phyloP scores from a whole-genome alignment of 2,113 vertebrate genomes.

The Galbula dea region DNA sequence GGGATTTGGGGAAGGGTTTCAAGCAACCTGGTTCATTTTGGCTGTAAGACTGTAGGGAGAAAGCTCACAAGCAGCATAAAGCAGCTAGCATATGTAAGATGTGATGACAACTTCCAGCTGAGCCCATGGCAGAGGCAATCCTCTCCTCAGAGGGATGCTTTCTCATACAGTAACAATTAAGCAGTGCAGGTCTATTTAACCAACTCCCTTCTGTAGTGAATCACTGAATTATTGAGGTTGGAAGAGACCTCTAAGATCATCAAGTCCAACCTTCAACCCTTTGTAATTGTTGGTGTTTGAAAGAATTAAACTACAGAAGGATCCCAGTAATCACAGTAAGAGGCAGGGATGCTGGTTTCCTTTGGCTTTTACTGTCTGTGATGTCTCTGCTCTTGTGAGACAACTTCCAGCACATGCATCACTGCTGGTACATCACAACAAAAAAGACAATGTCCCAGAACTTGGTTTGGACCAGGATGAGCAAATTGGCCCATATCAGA shows the following conservation, averaged over 20 bases:
- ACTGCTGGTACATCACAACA: not conserved
- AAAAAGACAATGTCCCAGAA: not conserved
- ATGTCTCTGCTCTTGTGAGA: not conserved
- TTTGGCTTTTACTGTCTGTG: not conserved
- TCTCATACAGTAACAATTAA: not conserved
- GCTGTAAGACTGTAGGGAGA: not conserved
- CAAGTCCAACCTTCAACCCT: no score
- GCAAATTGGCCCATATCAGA: not conserved
- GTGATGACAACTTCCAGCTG: not conserved
- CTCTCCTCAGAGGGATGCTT: not conserved
- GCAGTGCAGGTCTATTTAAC: not conserved
- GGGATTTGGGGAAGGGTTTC: not conserved
- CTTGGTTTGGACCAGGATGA: not conserved
- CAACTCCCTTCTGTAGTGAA: not conserved
- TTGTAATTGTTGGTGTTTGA: not conserved
- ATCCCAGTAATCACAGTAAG: not conserved
- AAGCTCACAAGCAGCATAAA: not conserved
- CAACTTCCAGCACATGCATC: not conserved
- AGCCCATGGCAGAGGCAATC: not conserved
- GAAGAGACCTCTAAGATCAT: no score
- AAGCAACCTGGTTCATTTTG: not conserved
- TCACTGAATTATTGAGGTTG: no score
- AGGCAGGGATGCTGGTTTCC: not conserved
- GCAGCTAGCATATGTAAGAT: accelerated
- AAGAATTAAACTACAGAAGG: not conserved